These are phyloP conservation scores for Psittacula echo DNA, from an alignment of 2,797 vertebrate species.

Conservation along the genomic window DNA sequence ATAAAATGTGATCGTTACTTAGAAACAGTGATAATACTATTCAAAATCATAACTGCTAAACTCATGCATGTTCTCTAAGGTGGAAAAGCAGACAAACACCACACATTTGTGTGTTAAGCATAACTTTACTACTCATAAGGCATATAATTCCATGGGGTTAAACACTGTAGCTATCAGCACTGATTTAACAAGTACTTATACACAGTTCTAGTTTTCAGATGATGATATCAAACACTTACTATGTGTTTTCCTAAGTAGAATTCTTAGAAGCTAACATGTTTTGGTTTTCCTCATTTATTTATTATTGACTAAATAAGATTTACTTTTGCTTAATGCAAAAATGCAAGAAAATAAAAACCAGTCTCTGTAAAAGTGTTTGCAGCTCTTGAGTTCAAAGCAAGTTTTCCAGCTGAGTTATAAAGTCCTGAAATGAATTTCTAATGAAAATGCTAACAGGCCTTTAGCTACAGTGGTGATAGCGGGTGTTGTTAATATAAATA, in stretches of 20 bases:
- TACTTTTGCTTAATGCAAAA: background rate
- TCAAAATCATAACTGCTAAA: background rate
- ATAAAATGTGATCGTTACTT: background rate
- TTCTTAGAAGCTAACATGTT: background rate
- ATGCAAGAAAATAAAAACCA: background rate
- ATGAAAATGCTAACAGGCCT: conserved; percentile 58
- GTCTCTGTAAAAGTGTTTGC: background rate
- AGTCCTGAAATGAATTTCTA: conserved; percentile 57
- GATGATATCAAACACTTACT: background rate
- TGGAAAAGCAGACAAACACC: background rate
- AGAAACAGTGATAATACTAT: background rate
- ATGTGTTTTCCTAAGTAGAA: background rate
- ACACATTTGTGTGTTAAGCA: background rate
- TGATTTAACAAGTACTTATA: background rate
- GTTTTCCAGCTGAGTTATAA: conserved; percentile 61
- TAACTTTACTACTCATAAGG: background rate
- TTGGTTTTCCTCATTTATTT: background rate
- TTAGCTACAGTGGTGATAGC: conserved; percentile 46
- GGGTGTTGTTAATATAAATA: conserved; percentile 62
- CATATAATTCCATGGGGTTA: background rate
- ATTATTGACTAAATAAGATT: background rate
- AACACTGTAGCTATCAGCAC: background rate
- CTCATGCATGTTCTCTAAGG: background rate
- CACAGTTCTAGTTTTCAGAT: background rate
- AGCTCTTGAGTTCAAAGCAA: conserved; percentile 54